Conservation (phyloP, 2,113 vertebrate species). For the Passerina amoena region DNA sequence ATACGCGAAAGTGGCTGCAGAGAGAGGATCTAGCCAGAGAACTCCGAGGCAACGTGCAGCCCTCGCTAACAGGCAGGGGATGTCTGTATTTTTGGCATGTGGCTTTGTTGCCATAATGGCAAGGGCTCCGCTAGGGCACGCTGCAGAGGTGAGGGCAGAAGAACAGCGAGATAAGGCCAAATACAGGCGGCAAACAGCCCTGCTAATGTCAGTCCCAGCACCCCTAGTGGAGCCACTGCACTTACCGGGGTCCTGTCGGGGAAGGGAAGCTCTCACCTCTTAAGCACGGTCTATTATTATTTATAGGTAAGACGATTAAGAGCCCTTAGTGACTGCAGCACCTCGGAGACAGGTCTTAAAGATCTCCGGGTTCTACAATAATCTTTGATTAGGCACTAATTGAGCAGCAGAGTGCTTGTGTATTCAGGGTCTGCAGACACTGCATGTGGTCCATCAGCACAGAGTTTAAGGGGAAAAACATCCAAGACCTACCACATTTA, state of each 20-base stretch:
- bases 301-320: constrained; percentile 59
- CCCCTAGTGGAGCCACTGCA: background rate
- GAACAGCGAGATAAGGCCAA: background rate
- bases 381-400: constrained; percentile 61
- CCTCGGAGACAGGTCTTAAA: constrained; percentile 45
- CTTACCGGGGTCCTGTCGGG: background rate
- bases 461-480: background rate
- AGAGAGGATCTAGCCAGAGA: background rate
- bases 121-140: background rate
- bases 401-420: constrained; percentile 9
- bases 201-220: rapidly evolving
- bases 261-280: constrained; percentile 23
- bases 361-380: constrained; percentile 22
- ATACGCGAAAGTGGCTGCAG: background rate
- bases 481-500: background rate
- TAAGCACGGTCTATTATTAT: constrained; percentile 54
- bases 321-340: constrained; percentile 45
- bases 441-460: background rate
- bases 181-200: background rate
- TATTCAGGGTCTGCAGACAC: background rate
- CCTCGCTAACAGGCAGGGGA: background rate
- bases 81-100: background rate
- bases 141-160: background rate
- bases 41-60: background rate
- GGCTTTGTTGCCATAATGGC: background rate